Percentiles rank a stretch among this genome's conserved stretches.
phyloP scores from a whole-genome alignment of 2,888 invertebrate species.

The Ctena decussata region DNA sequence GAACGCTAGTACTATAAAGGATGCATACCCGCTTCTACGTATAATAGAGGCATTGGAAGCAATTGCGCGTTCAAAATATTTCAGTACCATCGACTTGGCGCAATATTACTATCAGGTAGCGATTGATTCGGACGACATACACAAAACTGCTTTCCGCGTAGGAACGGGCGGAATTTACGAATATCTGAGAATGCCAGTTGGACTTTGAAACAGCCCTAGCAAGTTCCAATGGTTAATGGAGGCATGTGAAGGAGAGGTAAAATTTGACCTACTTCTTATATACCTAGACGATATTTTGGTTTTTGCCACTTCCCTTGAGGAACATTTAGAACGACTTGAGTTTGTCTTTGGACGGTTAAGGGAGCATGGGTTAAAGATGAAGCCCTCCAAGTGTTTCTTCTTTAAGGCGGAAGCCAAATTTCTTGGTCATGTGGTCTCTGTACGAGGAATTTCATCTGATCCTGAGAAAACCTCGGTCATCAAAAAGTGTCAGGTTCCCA shows the following conservation, averaged over 20 bases:
- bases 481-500: slow-evolving; percentile 37
- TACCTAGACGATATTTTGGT: slow-evolving; percentile 71
- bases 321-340: slow-evolving; percentile 45
- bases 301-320: slow-evolving; percentile 39
- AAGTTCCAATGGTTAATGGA: slow-evolving; percentile 68
- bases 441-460: slow-evolving; percentile 43
- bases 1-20: too few relatives aligned
- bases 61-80: too few relatives aligned
- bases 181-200: background rate
- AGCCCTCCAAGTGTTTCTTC: slow-evolving; percentile 51
- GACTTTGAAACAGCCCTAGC: slow-evolving; percentile 55
- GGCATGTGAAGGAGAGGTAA: slow-evolving; percentile 53
- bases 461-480: slow-evolving; percentile 47
- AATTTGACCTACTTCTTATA: slow-evolving; percentile 52
- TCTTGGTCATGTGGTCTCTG: slow-evolving; percentile 33
- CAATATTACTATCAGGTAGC: too few relatives aligned
- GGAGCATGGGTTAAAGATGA: slow-evolving; percentile 49
- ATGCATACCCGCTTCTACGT: too few relatives aligned
- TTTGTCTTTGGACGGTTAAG: slow-evolving; percentile 41
- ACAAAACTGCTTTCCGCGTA: too few relatives aligned
- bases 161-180: too few relatives aligned
- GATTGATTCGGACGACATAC: too few relatives aligned
- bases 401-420: slow-evolving; percentile 27
- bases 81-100: too few relatives aligned
- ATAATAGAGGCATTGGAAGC: too few relatives aligned